Evolutionary conservation across 2,797 vertebrate genomes (phyloP).

Genomic region (Enteromius argenteus): DNA sequence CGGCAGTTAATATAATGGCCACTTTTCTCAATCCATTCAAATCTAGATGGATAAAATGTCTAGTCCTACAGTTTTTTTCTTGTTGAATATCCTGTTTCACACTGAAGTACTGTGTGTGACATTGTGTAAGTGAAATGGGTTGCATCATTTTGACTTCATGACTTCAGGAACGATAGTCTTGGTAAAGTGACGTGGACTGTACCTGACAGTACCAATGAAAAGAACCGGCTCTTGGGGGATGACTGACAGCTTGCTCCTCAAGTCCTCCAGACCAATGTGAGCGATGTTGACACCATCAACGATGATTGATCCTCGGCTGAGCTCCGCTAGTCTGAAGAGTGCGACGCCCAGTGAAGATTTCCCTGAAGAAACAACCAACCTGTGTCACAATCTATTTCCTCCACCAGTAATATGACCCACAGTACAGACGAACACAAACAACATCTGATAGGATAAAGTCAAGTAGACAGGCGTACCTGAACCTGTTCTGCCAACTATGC

Average conservation of each 20-base stretch:
- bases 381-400: slow-evolving; percentile 30
- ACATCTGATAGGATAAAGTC: slow-evolving; percentile 5
- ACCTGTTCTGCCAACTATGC: slow-evolving; percentile 87
- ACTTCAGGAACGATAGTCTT: background rate
- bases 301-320: slow-evolving; percentile 79
- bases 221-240: slow-evolving; percentile 89
- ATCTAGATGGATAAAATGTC: background rate
- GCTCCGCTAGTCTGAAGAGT: slow-evolving; percentile 85
- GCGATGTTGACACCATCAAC: slow-evolving; percentile 83
- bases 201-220: slow-evolving; percentile 87
- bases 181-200: slow-evolving; percentile 56
- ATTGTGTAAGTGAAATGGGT: background rate
- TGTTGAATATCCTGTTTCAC: background rate
- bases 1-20: background rate
- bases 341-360: slow-evolving; percentile 85
- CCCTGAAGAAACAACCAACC: slow-evolving; percentile 71
- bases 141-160: background rate
- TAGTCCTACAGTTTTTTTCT: background rate
- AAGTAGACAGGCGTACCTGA: slow-evolving; percentile 74
- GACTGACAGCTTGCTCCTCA: slow-evolving; percentile 85
- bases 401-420: slow-evolving; percentile 2
- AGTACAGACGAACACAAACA: slow-evolving; percentile 21
- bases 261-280: slow-evolving; percentile 80
- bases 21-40: background rate
- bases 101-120: background rate